These are phyloP conservation scores for Proctacanthus coquilletti DNA, from an alignment of 1,140 invertebrate species.

Conservation along the genomic window DNA sequence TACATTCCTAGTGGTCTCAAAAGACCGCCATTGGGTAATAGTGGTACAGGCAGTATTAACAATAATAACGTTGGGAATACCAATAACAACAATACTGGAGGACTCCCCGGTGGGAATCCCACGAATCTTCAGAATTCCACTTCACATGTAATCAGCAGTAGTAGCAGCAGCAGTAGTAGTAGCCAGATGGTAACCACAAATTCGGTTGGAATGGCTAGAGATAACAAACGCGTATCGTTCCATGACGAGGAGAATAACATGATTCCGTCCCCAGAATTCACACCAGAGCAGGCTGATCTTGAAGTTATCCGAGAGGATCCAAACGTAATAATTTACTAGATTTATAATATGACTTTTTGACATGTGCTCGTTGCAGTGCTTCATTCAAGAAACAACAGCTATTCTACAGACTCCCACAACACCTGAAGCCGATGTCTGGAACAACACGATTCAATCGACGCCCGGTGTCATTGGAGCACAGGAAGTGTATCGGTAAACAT, in stretches of 20 bases:
- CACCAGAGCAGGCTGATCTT: conserved; percentile 19
- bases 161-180: conserved; percentile 11
- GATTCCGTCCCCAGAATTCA: conserved; percentile 11
- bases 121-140: conserved; percentile 24
- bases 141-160: conserved; percentile 18
- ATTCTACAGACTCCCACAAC: conserved; percentile 56
- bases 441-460: conserved; percentile 40
- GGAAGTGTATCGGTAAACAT: conserved; percentile 69
- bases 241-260: conserved; percentile 47
- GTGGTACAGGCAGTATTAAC: conserved; percentile 15
- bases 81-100: conserved; percentile 13
- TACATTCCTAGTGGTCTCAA: too few relatives aligned
- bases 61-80: conserved; percentile 18
- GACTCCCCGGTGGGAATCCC: too few relatives aligned
- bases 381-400: conserved; percentile 62
- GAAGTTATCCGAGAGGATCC: conserved; percentile 60
- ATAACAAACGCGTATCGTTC: conserved; percentile 51
- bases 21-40: too few relatives aligned
- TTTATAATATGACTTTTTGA: conserved; percentile 4
- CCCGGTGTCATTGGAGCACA: conserved; percentile 88
- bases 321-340: conserved; percentile 44
- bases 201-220: conserved; percentile 8
- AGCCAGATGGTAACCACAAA: neutral
- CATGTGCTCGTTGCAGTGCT: conserved; percentile 43
- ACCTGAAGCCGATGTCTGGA: conserved; percentile 38